Conservation (phyloP, 2,797 vertebrate genomes). For the Arrhamphus sclerolepis region DNA sequence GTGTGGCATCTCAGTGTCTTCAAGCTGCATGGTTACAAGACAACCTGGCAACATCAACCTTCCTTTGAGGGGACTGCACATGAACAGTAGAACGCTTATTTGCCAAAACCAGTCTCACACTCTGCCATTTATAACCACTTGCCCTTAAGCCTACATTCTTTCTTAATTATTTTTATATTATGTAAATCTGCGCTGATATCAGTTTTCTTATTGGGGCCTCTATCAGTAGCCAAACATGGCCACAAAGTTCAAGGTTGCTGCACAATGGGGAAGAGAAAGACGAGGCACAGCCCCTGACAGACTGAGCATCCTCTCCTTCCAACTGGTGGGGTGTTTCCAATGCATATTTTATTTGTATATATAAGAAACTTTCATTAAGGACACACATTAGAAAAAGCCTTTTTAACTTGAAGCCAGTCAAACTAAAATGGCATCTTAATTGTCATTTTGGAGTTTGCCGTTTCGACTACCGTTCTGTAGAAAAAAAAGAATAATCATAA, state of each 20-base stretch:
- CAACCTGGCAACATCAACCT: constrained; percentile 57
- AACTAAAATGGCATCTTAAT: constrained; percentile 38
- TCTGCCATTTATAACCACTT: constrained; percentile 84
- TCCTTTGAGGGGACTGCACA: constrained; percentile 59
- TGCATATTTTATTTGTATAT: constrained; percentile 77
- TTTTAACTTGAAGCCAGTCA: constrained; percentile 65
- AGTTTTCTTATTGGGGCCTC: constrained; percentile 63
- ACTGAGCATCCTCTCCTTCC: constrained; percentile 59
- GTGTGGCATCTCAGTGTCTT: constrained; percentile 67
- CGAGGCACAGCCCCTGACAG: constrained; percentile 32
- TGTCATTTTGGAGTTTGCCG: constrained; percentile 45
- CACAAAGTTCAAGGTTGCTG: constrained; percentile 66
- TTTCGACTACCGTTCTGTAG: constrained; percentile 55
- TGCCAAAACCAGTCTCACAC: constrained; percentile 83
- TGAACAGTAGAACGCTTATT: constrained; percentile 71
- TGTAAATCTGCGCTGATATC: constrained; percentile 78
- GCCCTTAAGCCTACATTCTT: constrained; percentile 79
- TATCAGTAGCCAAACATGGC: constrained; percentile 44
- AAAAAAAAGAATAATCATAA: constrained; percentile 46
- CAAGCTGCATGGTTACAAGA: constrained; percentile 72
- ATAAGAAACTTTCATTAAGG: constrained; percentile 67
- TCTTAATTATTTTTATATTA: constrained; percentile 78
- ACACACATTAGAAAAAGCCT: constrained; percentile 62
- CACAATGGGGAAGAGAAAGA: constrained; percentile 26
- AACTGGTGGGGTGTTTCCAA: constrained; percentile 57